These are phyloP conservation scores for Xylophagus ater DNA, from an alignment of 2,888 invertebrate genomes.

Conservation along the genomic window DNA sequence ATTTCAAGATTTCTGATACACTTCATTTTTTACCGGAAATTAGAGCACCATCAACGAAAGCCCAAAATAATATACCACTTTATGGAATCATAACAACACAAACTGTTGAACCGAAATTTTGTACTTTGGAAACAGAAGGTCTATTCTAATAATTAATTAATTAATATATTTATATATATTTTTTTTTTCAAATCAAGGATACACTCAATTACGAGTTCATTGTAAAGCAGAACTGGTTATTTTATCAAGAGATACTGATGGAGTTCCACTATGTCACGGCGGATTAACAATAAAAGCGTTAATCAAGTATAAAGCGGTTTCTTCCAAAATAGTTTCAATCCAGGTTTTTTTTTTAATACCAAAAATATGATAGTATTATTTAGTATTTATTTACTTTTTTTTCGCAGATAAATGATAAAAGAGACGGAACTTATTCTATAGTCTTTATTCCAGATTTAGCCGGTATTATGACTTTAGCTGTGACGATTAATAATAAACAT, in stretches of 20 bases:
- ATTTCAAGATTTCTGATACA: constrained; percentile 37
- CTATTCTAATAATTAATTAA: not conserved
- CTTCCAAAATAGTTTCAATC: constrained; percentile 32
- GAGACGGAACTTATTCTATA: constrained; percentile 54
- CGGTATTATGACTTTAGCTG: constrained; percentile 50
- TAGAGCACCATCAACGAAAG: constrained; percentile 36
- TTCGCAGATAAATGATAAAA: constrained; percentile 46
- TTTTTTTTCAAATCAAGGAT: constrained; percentile 25
- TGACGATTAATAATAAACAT: constrained; percentile 52
- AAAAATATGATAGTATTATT: no score
- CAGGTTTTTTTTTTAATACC: no score
- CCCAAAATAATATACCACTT: constrained; percentile 40
- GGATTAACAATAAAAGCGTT: constrained; percentile 50
- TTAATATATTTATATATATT: not conserved
- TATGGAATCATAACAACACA: constrained; percentile 52
- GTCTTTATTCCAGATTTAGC: constrained; percentile 51
- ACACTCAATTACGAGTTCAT: constrained; percentile 46
- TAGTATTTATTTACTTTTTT: not conserved
- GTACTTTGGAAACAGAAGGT: constrained; percentile 43
- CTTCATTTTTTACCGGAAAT: constrained; percentile 47
- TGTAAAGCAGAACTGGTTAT: constrained; percentile 48
- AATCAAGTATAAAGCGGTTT: constrained; percentile 44
- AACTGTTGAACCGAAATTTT: constrained; percentile 49
- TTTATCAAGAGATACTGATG: constrained; percentile 51
- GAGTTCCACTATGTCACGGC: constrained; percentile 53